Conservation (phyloP, 2,888 invertebrate genomes). For the Mythimna loreyi region DNA sequence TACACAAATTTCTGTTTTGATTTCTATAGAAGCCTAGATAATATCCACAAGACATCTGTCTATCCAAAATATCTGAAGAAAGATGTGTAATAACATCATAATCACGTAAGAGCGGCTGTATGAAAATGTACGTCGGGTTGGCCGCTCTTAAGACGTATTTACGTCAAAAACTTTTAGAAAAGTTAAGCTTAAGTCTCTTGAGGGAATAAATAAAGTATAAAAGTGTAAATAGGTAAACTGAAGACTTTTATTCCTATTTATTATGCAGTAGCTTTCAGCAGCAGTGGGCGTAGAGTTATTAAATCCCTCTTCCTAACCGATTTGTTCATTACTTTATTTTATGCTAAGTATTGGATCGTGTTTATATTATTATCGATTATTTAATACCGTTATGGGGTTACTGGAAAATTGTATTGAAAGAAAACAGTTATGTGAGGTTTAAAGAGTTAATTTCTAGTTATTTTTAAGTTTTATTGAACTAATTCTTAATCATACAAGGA, state of each 20-base stretch:
- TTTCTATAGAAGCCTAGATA: no score
- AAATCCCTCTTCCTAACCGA: not conserved
- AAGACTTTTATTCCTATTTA: constrained; percentile 19
- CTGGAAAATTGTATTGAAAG: not conserved
- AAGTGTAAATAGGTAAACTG: constrained; percentile 8
- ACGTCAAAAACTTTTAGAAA: not conserved
- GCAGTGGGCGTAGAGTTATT: constrained; percentile 11
- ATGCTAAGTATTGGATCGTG: not conserved
- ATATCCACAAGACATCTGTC: no score
- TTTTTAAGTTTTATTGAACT: no score
- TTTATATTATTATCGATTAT: not conserved
- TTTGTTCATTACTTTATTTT: constrained; percentile 15
- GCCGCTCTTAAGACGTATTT: no score
- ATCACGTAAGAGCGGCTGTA: no score
- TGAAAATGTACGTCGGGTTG: no score
- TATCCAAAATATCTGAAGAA: no score
- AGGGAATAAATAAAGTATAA: not conserved
- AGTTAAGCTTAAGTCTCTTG: constrained; percentile 1
- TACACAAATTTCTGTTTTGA: no score
- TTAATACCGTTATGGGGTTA: not conserved
- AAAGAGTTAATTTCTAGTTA: no score
- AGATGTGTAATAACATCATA: no score
- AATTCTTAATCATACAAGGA: no score
- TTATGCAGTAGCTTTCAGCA: constrained; percentile 36
- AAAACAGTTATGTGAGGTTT: not conserved